Conservation (phyloP, 1,140 invertebrate genomes). For the Whitmania pigra region DNA sequence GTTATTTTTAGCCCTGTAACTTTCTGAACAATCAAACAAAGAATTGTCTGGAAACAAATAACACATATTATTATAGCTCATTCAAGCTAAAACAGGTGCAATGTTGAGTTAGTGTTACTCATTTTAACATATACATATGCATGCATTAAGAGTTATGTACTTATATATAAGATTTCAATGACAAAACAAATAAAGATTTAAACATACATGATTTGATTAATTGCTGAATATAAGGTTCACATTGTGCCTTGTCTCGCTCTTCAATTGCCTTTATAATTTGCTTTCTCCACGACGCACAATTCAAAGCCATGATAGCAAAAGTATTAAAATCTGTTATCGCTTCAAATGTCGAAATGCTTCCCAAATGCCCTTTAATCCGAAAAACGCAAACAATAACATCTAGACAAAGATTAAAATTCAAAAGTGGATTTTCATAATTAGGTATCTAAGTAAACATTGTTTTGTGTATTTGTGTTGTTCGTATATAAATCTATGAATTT, state of each 20-base stretch:
- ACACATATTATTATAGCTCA: neutral
- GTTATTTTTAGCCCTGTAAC: neutral
- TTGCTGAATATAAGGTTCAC: neutral
- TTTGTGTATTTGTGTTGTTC: too few relatives aligned
- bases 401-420: too few relatives aligned
- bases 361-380: too few relatives aligned
- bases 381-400: too few relatives aligned
- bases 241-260: slow-evolving; percentile 4
- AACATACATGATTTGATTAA: slow-evolving; percentile 2
- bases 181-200: neutral
- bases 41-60: neutral
- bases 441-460: too few relatives aligned
- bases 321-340: too few relatives aligned
- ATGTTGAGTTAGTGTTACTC: neutral
- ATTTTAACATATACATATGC: neutral
- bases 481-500: too few relatives aligned
- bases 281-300: neutral
- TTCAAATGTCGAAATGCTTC: too few relatives aligned
- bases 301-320: too few relatives aligned
- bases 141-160: too few relatives aligned
- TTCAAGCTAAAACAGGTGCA: neutral
- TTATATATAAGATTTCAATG: neutral
- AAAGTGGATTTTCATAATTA: too few relatives aligned
- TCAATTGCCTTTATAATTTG: neutral
- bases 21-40: slow-evolving; percentile 11